Evolutionary conservation across 2,113 vertebrate species (phyloP).

Genomic region (Ptilonorhynchus violaceus): DNA sequence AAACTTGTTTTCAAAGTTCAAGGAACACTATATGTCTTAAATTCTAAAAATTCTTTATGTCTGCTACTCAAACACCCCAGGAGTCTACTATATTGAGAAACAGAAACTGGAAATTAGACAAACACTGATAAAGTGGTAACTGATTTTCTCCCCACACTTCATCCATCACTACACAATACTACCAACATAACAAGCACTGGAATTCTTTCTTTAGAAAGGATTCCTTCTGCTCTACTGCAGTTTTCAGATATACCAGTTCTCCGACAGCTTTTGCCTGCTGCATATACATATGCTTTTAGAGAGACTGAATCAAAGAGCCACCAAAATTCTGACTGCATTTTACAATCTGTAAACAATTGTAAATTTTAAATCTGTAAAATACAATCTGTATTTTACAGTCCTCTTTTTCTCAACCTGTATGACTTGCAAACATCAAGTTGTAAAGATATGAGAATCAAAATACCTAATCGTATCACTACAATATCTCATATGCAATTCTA

Average conservation of each 20-base stretch:
- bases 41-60: neutral
- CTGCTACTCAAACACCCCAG: neutral
- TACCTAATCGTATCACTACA: neutral
- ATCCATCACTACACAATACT: neutral
- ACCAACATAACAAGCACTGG: neutral
- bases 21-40: neutral
- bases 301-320: neutral
- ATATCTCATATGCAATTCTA: neutral
- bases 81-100: neutral
- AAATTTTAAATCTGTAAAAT: neutral
- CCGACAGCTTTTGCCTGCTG: neutral
- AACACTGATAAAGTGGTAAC: neutral
- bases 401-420: neutral
- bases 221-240: neutral
- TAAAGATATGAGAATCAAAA: neutral
- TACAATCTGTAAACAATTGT: neutral
- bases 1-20: neutral
- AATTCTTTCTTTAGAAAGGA: neutral
- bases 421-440: neutral
- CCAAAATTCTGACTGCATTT: neutral
- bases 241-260: neutral
- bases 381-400: neutral
- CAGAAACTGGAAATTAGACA: neutral
- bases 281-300: neutral
- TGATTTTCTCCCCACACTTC: neutral